Evolutionary conservation across 1,140 invertebrate genomes (phyloP).

Genomic region (Aphaenogaster floridana): DNA sequence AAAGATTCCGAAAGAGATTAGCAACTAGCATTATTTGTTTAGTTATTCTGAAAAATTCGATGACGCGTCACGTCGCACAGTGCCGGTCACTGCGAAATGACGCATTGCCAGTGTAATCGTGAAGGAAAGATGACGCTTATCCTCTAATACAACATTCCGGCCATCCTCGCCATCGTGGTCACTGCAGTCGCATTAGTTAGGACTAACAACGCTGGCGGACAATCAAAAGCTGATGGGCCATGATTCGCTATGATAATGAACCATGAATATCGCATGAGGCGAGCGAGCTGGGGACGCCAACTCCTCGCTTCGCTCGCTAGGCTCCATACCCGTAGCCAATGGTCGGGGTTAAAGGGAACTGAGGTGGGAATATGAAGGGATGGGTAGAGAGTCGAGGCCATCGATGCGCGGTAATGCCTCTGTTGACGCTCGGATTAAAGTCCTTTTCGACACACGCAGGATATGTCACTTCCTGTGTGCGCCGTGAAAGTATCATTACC

Average conservation of each 20-base stretch:
- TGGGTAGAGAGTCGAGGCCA: conserved; percentile 62
- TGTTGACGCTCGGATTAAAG: conserved; percentile 80
- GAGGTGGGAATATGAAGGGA: conserved; percentile 76
- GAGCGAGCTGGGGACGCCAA: conserved; percentile 85
- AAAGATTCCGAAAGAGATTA: background rate
- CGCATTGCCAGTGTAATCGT: conserved; percentile 59
- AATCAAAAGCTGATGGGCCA: conserved; percentile 87
- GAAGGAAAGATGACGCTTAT: conserved; percentile 69
- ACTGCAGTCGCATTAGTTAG: conserved; percentile 86
- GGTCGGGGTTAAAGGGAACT: conserved; percentile 78
- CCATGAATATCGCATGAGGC: conserved; percentile 86
- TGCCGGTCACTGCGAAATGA: conserved; percentile 7
- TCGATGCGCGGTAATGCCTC: conserved; percentile 76
- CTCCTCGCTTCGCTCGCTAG: conserved; percentile 82
- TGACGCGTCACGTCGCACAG: too few relatives aligned
- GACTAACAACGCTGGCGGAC: conserved; percentile 86
- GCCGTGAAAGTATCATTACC: conserved; percentile 51
- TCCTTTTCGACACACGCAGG: conserved; percentile 70
- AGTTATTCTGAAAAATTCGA: background rate
- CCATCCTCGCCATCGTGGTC: conserved; percentile 80
- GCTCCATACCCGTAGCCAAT: conserved; percentile 71
- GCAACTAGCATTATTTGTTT: background rate
- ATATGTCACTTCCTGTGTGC: conserved; percentile 32
- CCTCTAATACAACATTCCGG: conserved; percentile 76
- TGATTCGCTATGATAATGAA: conserved; percentile 88